phyloP scores from a whole-genome alignment of 2,797 vertebrate genomes.

The Tapera naevia region DNA sequence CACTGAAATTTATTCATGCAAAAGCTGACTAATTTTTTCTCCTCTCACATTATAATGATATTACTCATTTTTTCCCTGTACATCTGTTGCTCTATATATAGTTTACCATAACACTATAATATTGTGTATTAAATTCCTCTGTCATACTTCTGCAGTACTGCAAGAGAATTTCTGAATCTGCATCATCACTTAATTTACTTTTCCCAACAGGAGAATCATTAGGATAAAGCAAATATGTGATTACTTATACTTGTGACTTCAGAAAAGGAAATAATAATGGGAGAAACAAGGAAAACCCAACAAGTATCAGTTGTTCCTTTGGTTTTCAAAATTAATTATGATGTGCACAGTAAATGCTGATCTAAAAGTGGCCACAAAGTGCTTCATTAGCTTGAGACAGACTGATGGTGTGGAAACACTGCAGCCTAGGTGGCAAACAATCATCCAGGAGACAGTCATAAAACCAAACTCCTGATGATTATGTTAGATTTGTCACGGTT shows the following conservation, averaged over 20 bases:
- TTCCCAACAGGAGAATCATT: background rate
- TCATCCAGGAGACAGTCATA: background rate
- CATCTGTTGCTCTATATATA: background rate
- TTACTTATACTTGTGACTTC: background rate
- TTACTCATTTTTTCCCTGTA: background rate
- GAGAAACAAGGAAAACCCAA: background rate
- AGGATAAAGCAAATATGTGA: background rate
- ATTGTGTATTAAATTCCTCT: background rate
- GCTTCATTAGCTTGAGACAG: constrained; percentile 3
- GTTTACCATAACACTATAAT: background rate
- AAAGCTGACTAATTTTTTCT: constrained; percentile 4
- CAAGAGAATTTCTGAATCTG: background rate
- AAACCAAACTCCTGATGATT: background rate
- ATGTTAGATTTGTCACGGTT: background rate
- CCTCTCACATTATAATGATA: background rate
- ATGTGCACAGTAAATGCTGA: background rate
- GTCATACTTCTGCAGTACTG: background rate
- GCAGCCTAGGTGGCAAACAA: background rate
- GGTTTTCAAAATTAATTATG: constrained; percentile 5
- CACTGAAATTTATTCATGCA: constrained; percentile 14
- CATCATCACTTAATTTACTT: background rate
- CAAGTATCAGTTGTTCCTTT: background rate
- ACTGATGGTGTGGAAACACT: background rate
- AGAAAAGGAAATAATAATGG: background rate
- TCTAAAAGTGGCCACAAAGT: constrained; percentile 2